phyloP scores from a whole-genome alignment of 2,797 vertebrate species.

The Sebastiscus albofasciatus region DNA sequence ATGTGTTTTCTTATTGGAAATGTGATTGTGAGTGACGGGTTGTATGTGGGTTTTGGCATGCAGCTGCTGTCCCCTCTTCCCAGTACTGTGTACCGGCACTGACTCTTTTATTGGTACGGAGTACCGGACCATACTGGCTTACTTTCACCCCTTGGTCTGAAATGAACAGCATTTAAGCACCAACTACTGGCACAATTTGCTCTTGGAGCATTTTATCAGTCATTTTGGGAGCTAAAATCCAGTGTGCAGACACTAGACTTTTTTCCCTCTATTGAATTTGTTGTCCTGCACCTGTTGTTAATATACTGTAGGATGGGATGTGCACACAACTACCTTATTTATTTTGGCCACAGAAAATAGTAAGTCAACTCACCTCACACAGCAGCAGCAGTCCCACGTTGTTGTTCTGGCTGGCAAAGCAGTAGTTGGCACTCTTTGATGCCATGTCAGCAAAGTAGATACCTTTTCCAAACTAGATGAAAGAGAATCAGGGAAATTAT shows the following conservation, averaged over 20 bases:
- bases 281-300: neutral
- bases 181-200: neutral
- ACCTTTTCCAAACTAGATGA: constrained; percentile 90
- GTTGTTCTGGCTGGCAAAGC: constrained; percentile 84
- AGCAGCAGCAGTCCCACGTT: constrained; percentile 86
- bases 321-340: neutral
- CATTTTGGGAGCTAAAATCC: neutral
- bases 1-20: too few species aligned
- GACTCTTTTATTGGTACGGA: too few species aligned
- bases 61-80: too few species aligned
- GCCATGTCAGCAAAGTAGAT: constrained; percentile 97
- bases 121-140: too few species aligned
- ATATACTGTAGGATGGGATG: neutral
- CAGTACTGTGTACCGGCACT: too few species aligned
- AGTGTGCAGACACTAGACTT: neutral
- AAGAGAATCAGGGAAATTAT: neutral
- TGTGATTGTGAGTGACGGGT: too few species aligned
- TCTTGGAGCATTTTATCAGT: neutral
- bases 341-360: neutral
- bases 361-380: constrained; percentile 82
- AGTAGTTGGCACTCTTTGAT: constrained; percentile 95
- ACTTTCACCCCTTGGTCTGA: too few species aligned
- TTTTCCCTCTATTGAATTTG: neutral
- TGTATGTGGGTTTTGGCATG: too few species aligned
- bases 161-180: neutral